Conservation (phyloP, 30 jellyfish, hydroid and myxozoan species). For the Turritopsis rubra region DNA sequence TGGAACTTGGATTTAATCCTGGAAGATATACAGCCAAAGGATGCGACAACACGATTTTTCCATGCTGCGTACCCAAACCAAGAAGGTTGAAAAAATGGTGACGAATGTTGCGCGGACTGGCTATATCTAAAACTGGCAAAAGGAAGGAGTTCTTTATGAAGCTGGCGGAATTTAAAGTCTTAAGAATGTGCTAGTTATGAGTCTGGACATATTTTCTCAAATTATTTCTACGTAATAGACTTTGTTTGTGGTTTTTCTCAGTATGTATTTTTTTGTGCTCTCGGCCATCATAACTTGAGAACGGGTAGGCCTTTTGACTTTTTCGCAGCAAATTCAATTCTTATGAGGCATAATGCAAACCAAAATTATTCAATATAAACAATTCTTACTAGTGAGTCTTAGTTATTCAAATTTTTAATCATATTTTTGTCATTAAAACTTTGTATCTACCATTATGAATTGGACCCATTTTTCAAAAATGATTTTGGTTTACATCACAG, state of each 20-base stretch:
- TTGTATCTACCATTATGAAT: not conserved
- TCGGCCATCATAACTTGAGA: not conserved
- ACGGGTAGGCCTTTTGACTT: not conserved
- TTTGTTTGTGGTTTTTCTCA: not conserved
- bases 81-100: no score
- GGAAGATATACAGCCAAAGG: no score
- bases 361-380: not conserved
- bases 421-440: no score
- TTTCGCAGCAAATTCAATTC: not conserved
- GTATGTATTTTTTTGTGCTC: not conserved
- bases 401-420: no score
- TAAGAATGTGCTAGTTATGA: not conserved
- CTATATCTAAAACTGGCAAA: no score
- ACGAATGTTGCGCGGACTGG: no score
- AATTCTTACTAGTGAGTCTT: no score
- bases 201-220: not conserved
- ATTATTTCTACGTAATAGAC: not conserved
- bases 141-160: no score
- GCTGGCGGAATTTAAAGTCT: no score
- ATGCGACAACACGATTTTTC: slow-evolving; percentile 5
- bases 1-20: no score
- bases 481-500: not conserved
- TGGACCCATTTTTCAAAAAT: not conserved
- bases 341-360: not conserved
- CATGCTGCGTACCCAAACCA: not conserved